Percentiles rank a stretch among this genome's conserved stretches.
Conservation (phyloP, 1,140 invertebrate genomes). For the Conus ventricosus region DNA sequence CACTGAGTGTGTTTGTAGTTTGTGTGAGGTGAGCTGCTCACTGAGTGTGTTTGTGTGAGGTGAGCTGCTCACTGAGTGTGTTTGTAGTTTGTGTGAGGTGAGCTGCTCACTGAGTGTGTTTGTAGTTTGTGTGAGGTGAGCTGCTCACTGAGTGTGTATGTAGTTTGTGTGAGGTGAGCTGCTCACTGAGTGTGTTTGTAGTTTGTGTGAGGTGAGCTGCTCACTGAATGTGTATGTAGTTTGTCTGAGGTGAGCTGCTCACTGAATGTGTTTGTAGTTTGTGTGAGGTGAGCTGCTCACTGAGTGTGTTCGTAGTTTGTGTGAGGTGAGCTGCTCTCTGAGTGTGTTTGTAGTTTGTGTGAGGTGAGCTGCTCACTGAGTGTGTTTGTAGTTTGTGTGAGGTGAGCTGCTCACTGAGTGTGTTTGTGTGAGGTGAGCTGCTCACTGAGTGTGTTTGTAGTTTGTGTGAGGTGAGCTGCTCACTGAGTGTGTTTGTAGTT, state of each 20-base stretch:
- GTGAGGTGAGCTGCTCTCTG: constrained; percentile 13
- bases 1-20: background rate
- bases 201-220: too few relatives aligned
- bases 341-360: background rate
- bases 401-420: too few relatives aligned
- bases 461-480: background rate
- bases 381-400: background rate
- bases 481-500: background rate
- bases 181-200: constrained; percentile 23
- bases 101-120: constrained; percentile 17
- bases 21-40: too few relatives aligned
- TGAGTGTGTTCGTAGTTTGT: background rate
- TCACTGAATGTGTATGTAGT: constrained; percentile 20
- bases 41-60: too few relatives aligned
- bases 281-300: constrained; percentile 12
- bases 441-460: constrained; percentile 22
- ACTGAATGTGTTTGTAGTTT: background rate
- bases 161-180: background rate
- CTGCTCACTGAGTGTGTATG: constrained; percentile 12
- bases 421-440: constrained; percentile 15
- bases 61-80: constrained; percentile 26
- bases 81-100: background rate
- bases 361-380: constrained; percentile 14
- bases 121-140: background rate
- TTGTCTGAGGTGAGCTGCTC: constrained; percentile 29